Evolutionary conservation across 2,888 invertebrate species (phyloP), one percentile per base, ranked within the genome.

Genomic region (Coelopa pilipes): DNA sequence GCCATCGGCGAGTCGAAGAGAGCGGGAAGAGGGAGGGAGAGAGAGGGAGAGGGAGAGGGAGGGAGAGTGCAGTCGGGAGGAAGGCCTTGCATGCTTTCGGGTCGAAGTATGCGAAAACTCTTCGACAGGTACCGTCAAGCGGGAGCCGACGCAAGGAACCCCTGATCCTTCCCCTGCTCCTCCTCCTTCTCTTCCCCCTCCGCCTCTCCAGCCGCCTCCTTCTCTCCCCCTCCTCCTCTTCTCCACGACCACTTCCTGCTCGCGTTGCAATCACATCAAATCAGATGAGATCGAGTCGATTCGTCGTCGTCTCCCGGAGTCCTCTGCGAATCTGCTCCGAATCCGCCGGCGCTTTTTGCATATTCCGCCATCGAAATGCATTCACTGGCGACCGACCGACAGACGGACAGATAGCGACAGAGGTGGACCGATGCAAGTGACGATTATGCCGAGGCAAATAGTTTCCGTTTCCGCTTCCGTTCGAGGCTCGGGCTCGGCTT

Each of bases 401-500:
- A n/a, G 34, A 34, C 7, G 34, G 34, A 34, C 34, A n/a, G 34
- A 34, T 7, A 7, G 7, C 34, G 34, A 7, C 7, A 34, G 2
- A 2, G 70, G 34, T 67, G 45, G 24, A 21, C 47, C 47, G n/a
- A n/a, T 24, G 60, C 60, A 49, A 69, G 45, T 69, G 57, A 69
- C 46, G 21, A 69, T 69, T 69, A 34, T 49, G 47, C 60, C 15
- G 60, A 9, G 21, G 59, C 46, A 47, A 60, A 69, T 69, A 59
- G 69, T 57, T 59, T 69, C 59, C 47, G 19, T 17, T 59, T 69
- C 59, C 57, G 34, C 17, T 60, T 49, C 66, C 17, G 34, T 17
- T 47, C 21, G 5, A 24, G 21, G 60, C 60, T 12, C 60, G 15
- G 60, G 34, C 34, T 34, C 7, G 4, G 34, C 7, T 7, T 34